phyloP scores from a whole-genome alignment of 2,797 vertebrate genomes.

The Rhabdomys pumilio region DNA sequence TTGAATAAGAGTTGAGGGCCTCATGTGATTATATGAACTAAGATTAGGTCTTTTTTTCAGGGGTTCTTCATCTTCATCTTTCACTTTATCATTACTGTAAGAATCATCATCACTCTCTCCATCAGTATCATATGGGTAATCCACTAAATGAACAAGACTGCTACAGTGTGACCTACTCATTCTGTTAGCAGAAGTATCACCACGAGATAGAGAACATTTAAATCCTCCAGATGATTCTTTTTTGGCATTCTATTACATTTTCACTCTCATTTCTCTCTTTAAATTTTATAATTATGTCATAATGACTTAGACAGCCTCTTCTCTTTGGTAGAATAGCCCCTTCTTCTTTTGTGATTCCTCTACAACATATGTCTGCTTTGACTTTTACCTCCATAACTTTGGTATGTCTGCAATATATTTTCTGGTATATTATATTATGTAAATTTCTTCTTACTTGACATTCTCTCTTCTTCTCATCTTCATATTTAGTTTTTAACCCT shows the following conservation, averaged over 20 bases:
- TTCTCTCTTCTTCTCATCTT: slow-evolving; percentile 95
- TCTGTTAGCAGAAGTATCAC: slow-evolving; percentile 90
- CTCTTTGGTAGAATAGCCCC: slow-evolving; percentile 88
- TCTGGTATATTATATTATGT: slow-evolving; percentile 83
- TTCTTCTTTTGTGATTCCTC: slow-evolving; percentile 92
- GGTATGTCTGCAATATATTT: slow-evolving; percentile 91
- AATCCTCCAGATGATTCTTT: slow-evolving; percentile 87
- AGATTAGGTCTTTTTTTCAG: slow-evolving; percentile 94
- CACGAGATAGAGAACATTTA: slow-evolving; percentile 89
- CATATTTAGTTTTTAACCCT: slow-evolving; percentile 96
- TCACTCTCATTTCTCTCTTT: slow-evolving; percentile 91
- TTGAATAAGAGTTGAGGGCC: slow-evolving; percentile 84
- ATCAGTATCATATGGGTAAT: slow-evolving; percentile 91
- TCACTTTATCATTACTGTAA: slow-evolving; percentile 85
- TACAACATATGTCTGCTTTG: slow-evolving; percentile 93
- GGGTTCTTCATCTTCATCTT: slow-evolving; percentile 88
- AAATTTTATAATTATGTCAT: slow-evolving; percentile 94
- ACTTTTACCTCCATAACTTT: slow-evolving; percentile 91
- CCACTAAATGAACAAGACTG: slow-evolving; percentile 92
- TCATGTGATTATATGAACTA: slow-evolving; percentile 91
- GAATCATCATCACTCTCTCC: slow-evolving; percentile 90
- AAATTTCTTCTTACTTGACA: slow-evolving; percentile 92
- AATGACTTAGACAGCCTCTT: slow-evolving; percentile 93
- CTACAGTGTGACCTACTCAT: slow-evolving; percentile 91
- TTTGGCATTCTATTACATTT: slow-evolving; percentile 88